phyloP scores from a whole-genome alignment of 2,888 invertebrate genomes.

The Macaria liturata region DNA sequence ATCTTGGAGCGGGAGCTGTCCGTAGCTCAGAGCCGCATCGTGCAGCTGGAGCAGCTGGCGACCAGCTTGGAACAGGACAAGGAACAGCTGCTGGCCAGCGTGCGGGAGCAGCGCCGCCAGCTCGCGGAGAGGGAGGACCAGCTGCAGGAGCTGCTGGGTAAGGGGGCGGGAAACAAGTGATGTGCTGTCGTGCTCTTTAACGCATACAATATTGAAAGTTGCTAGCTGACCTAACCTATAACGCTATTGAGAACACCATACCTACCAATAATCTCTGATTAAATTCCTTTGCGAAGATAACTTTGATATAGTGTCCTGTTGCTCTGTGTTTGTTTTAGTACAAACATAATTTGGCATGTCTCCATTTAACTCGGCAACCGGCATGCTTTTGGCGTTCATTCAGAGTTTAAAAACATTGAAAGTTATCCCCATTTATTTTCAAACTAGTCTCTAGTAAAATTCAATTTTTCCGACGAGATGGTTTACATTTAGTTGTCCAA shows the following conservation, averaged over 20 bases:
- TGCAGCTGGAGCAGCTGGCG: constrained; percentile 69
- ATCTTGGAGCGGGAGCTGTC: constrained; percentile 70
- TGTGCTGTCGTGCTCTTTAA: no score
- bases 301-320: no score
- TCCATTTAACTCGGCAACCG: constrained; percentile 2
- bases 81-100: constrained; percentile 86
- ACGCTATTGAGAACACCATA: no score
- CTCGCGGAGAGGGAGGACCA: constrained; percentile 69
- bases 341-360: not conserved
- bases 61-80: constrained; percentile 84
- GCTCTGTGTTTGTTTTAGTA: not conserved
- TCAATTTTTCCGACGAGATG: no score
- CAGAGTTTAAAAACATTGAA: constrained; percentile 3
- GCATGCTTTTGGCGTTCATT: constrained; percentile 3
- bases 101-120: constrained; percentile 82
- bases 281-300: no score
- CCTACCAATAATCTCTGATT: no score
- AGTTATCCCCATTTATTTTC: not conserved
- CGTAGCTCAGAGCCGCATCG: constrained; percentile 60
- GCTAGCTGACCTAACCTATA: no score
- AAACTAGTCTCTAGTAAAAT: no score
- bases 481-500: constrained; percentile 22
- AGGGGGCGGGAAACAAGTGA: constrained; percentile 20
- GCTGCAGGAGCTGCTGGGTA: constrained; percentile 69
- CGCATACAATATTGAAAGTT: no score